Percentiles rank a stretch among this genome's conserved stretches.
phyloP scores from a whole-genome alignment of 2,113 vertebrate genomes.

The Anseranas semipalmata region DNA sequence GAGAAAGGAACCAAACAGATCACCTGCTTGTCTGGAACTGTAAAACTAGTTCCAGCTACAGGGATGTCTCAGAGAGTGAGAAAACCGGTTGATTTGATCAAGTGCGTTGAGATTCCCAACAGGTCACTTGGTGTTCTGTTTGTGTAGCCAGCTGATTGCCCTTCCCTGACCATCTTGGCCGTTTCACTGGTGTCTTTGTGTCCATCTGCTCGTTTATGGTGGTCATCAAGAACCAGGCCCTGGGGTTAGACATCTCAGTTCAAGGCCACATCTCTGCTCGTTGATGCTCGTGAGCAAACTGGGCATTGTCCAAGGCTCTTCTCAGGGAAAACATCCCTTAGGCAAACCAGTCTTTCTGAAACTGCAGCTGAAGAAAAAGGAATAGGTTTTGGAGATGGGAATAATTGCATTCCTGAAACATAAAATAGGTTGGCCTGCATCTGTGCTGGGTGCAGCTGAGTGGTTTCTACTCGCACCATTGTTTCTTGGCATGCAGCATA shows the following conservation, averaged over 20 bases:
- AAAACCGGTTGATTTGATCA: not conserved
- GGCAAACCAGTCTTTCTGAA: not conserved
- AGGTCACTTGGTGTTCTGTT: not conserved
- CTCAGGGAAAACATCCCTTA: not conserved
- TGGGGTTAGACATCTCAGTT: not conserved
- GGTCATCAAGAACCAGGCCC: not conserved
- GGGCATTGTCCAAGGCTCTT: not conserved
- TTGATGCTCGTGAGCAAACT: not conserved
- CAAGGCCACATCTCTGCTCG: not conserved
- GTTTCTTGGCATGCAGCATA: not conserved
- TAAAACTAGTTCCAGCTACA: not conserved
- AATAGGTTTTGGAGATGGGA: not conserved
- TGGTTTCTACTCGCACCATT: not conserved
- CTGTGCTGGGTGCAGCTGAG: not conserved
- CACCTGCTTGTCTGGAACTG: not conserved
- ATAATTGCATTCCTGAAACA: not conserved
- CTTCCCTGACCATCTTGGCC: not conserved
- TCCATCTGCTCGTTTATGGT: not conserved
- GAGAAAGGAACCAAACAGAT: not conserved
- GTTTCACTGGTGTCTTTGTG: not conserved
- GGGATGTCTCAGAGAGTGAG: not conserved
- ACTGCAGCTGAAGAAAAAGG: not conserved
- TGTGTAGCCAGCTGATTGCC: fast-evolving
- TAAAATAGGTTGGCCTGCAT: not conserved
- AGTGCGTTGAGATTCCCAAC: not conserved